Evolutionary conservation across 2,113 vertebrate species (phyloP), one percentile per base, ranked within the genome.

Genomic region (Origma solitaria): DNA sequence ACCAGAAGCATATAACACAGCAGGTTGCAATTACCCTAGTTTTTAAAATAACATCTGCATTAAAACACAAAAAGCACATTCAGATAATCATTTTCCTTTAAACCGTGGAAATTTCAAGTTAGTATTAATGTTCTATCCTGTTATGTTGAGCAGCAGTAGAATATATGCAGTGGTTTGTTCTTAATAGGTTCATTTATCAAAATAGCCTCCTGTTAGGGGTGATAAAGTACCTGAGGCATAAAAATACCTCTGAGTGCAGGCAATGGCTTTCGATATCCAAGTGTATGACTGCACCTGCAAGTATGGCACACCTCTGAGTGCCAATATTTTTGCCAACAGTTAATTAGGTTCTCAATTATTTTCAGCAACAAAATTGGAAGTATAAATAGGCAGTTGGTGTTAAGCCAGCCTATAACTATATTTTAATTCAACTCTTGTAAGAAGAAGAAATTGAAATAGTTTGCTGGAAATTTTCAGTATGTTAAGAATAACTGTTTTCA

Each of bases 31-130:
- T 98, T 98, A 97, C 95, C 95, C 92, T 93, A 87, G 88, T 88
- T 97, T 98, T 97, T 96, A 97, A 96, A 97, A 97, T 96, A 97
- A 94, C 90, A 96, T 97, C 97, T 96, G 96, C 80, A 92, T 95
- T 85, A 97, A 97, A 97, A 54, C 47, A 82, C 91, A 90, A 86
- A 96, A 97, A 94, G 38, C 94, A 92, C 72, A 69, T 92, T 95
- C 57, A 91, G 92, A 92, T 96, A 79, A 94, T 89, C 30, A 82
- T 84, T 94, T 92, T 65, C 84, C 45, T 94, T 94, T 94, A 96
- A 97, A 91, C 82, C 90, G 25, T 11, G 64, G 82, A 96, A 94
- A 78, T 78, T 94, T 91, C 84, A 50, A 93, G 85, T 88, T 90
- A 15, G 68, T 94, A 80, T 93, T 96, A 96, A 93, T 56, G 82